Evolutionary conservation across 1,140 invertebrate genomes (phyloP).

Genomic region (Episyrphus balteatus): DNA sequence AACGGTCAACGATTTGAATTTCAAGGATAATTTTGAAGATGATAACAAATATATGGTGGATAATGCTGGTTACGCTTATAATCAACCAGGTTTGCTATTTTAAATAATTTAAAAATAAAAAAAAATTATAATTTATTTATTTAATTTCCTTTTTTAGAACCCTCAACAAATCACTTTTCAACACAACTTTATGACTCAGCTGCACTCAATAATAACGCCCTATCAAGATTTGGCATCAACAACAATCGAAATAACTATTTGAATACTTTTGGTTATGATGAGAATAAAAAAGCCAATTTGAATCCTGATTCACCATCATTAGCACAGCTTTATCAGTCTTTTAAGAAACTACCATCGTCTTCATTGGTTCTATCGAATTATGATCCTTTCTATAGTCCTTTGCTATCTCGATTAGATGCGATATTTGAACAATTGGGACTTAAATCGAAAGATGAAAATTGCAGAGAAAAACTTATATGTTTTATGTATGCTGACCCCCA

Average conservation of each 20-base stretch:
- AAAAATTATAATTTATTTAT: not conserved
- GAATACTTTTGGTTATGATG: conserved; percentile 10
- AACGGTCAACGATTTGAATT: conserved; percentile 52
- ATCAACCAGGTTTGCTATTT: conserved; percentile 32
- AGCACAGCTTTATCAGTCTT: conserved; percentile 48
- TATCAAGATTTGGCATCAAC: conserved; percentile 13
- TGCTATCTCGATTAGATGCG: conserved; percentile 66
- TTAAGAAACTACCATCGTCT: conserved; percentile 73
- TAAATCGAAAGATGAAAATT: conserved; percentile 47
- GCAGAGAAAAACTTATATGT: conserved; percentile 70
- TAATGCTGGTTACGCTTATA: conserved; percentile 37
- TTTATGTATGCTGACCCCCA: conserved; percentile 76
- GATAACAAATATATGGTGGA: conserved; percentile 37
- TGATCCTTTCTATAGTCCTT: conserved; percentile 75
- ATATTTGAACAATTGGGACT: conserved; percentile 66
- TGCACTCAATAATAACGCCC: conserved; percentile 15
- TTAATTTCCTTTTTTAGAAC: conserved; percentile 14
- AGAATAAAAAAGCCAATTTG: not conserved
- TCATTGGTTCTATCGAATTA: conserved; percentile 71
- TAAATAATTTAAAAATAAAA: not conserved
- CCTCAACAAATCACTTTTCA: conserved; percentile 26
- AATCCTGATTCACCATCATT: conserved; percentile 25
- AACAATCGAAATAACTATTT: conserved; percentile 16
- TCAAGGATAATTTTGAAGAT: conserved; percentile 39
- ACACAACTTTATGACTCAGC: conserved; percentile 25